These are phyloP conservation scores for Leptothorax acervorum DNA, from an alignment of 2,888 invertebrate genomes.

Conservation along the genomic window DNA sequence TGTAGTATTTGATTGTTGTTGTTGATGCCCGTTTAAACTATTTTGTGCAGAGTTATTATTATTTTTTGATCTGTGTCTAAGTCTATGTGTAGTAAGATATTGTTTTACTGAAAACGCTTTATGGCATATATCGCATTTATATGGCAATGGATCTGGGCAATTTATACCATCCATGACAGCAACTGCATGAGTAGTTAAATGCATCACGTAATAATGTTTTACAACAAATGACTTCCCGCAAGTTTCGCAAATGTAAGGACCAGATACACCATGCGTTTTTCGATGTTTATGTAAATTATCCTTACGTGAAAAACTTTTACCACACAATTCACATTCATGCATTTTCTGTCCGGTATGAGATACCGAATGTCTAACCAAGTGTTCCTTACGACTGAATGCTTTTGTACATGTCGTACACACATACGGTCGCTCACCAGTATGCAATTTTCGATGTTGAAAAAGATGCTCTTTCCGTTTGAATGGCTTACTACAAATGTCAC, in stretches of 20 bases:
- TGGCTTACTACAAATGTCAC: slow-evolving; percentile 88
- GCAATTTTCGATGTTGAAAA: slow-evolving; percentile 89
- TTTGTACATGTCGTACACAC: slow-evolving; percentile 89
- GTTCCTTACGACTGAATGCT: slow-evolving; percentile 90
- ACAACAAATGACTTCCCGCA: slow-evolving; percentile 90
- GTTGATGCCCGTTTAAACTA: slow-evolving; percentile 67
- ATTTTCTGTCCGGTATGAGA: slow-evolving; percentile 90
- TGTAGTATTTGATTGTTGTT: slow-evolving; percentile 71
- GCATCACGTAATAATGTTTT: slow-evolving; percentile 89
- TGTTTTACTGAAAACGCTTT: slow-evolving; percentile 88
- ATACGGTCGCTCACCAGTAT: slow-evolving; percentile 89
- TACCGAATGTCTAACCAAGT: slow-evolving; percentile 89
- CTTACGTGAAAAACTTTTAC: slow-evolving; percentile 87
- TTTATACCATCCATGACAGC: slow-evolving; percentile 76
- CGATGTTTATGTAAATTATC: slow-evolving; percentile 88
- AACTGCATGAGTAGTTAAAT: slow-evolving; percentile 86
- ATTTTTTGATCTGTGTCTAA: slow-evolving; percentile 87
- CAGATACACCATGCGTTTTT: slow-evolving; percentile 88
- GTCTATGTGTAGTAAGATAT: slow-evolving; percentile 88
- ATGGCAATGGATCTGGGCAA: slow-evolving; percentile 84
- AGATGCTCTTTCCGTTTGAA: slow-evolving; percentile 91
- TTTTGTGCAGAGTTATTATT: slow-evolving; percentile 80
- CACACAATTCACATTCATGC: slow-evolving; percentile 88
- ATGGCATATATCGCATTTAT: slow-evolving; percentile 88
- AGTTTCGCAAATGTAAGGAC: slow-evolving; percentile 88